Conservation (phyloP, 2,888 invertebrate genomes). For the Geophilus truncorum region DNA sequence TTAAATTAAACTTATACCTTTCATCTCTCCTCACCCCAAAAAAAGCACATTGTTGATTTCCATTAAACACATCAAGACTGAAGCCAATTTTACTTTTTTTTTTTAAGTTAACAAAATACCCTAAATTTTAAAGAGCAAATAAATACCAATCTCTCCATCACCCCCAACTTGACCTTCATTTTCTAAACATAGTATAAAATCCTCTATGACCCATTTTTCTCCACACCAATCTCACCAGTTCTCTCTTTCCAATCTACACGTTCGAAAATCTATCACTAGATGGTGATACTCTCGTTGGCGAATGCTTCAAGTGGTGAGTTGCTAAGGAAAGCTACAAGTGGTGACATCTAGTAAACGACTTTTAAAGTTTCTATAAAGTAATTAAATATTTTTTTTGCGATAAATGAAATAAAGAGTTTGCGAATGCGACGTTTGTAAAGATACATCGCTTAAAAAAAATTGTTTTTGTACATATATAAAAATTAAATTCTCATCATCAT, state of each 20-base stretch:
- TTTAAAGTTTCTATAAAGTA: neutral
- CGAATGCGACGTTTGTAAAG: too few species aligned
- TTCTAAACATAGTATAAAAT: neutral
- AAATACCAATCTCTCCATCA: neutral
- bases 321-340: neutral
- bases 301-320: slow-evolving; percentile 2
- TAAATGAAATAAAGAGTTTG: neutral
- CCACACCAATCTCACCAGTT: neutral
- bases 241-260: neutral
- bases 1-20: neutral
- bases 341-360: neutral
- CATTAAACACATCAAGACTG: neutral
- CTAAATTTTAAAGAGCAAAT: neutral
- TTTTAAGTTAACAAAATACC: neutral
- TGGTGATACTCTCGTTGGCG: slow-evolving; percentile 30
- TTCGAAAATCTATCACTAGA: neutral
- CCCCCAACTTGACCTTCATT: neutral
- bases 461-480: too few species aligned
- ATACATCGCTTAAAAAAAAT: too few species aligned
- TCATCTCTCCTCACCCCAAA: neutral
- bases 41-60: neutral
- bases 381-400: neutral
- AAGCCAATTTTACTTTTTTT: neutral
- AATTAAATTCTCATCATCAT: too few species aligned
- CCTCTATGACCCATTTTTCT: neutral